Base-by-base conservation (phyloP, 2,888 invertebrate species). In the Phortica okadai region DNA sequence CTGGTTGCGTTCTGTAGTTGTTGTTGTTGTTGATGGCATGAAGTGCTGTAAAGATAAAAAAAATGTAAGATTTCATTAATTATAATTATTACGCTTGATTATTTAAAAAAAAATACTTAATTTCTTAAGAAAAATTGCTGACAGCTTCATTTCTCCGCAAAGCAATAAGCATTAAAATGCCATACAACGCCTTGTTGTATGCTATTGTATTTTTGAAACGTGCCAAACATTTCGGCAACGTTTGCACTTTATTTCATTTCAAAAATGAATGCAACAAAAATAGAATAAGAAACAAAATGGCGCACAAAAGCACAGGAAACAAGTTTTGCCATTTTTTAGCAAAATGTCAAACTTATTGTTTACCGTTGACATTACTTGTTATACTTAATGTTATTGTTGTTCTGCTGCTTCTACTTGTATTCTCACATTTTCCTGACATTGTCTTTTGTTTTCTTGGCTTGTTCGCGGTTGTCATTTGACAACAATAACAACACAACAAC, bases 191-290 rank as follows among this genome's bases (percentile, higher is more conserved):
- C 70, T 33, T 25, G 25, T 6, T 56, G 54, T 56, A 72, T 72
- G 41, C 70, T 72, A 56, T 54, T 16, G 14, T 25, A 33, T 54
- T 54, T 70, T 50, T 54, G 5, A 67, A 11, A 14, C 67, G 14
- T 16, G 56, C 54, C 42, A 5, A 33, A 50, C 56, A 72, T 72
- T 72, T 72, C n/a, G 6, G 33, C 70, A 11, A 72, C 70, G 70
- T 72, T 69, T 72, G 70, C 70, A 56, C 56, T 72, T 54, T 72
- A 33, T 33, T 33, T 33, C 33, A 33, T 33, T 62, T 72, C 25
- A 56, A 72, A 72, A 72, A 56, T 72, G 25, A 72, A 72, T 72
- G 70, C 70, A 25, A 25, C 25, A 62, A 21, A 62, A 14, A 72
- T 25, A 14, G 54, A 25, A 14, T 21, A 69, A 25, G 6, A 69